These are phyloP conservation scores for Neodiprion lecontei DNA, from an alignment of 1,140 invertebrate genomes.

Conservation along the genomic window DNA sequence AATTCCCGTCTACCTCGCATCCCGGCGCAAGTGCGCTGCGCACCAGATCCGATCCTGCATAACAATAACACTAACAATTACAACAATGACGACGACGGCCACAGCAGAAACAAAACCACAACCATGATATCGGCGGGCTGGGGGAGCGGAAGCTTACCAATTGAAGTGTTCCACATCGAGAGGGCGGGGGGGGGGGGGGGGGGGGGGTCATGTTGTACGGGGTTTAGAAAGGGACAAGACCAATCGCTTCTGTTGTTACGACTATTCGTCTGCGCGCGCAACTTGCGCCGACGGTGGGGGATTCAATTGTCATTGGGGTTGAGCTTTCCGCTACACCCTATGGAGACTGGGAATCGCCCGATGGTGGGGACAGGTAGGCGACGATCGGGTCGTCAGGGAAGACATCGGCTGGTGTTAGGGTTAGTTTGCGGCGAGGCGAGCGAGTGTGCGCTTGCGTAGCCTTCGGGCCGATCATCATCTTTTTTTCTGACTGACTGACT, in stretches of 20 bases:
- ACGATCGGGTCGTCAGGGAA: slow-evolving; percentile 19
- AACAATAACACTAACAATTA: too few relatives aligned
- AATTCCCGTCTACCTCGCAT: slow-evolving; percentile 7
- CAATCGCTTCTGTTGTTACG: slow-evolving; percentile 1
- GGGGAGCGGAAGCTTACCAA: too few relatives aligned
- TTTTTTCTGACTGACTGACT: too few relatives aligned
- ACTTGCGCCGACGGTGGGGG: slow-evolving; percentile 3
- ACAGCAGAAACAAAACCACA: too few relatives aligned
- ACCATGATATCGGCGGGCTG: too few relatives aligned
- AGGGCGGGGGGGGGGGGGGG: too few relatives aligned
- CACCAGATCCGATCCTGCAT: background rate
- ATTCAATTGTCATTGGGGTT: slow-evolving; percentile 3
- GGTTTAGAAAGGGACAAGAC: background rate
- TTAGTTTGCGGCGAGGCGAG: slow-evolving; percentile 53
- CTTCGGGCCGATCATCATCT: slow-evolving; percentile 30
- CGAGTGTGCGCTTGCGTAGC: slow-evolving; percentile 54
- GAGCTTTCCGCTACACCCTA: slow-evolving; percentile 6
- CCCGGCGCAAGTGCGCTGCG: background rate
- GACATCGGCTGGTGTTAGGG: slow-evolving; percentile 26
- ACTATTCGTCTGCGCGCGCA: slow-evolving; percentile 6
- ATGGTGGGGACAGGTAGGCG: slow-evolving; percentile 15
- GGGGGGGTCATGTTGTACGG: background rate
- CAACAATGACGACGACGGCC: too few relatives aligned
- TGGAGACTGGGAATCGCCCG: background rate
- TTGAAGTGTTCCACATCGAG: too few relatives aligned